Percentiles rank a stretch among this genome's conserved stretches.
phyloP scores from a whole-genome alignment of 2,113 vertebrate species.

The Thamnophis sirtalis region DNA sequence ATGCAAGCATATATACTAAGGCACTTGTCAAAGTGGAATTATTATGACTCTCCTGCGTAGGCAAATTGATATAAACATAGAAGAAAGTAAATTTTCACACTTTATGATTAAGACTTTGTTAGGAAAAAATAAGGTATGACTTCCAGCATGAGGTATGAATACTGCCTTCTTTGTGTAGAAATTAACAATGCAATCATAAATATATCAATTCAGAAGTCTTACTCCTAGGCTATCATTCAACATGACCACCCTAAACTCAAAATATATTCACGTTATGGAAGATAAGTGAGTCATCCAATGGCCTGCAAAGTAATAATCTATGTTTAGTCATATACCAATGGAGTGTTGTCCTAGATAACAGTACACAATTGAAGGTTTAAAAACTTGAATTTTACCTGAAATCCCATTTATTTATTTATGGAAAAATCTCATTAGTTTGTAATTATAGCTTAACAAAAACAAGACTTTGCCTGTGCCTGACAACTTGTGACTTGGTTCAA shows the following conservation, averaged over 20 bases:
- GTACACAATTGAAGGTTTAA: not conserved
- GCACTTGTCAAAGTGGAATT: constrained; percentile 4
- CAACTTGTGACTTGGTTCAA: not conserved
- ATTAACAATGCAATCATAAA: not conserved
- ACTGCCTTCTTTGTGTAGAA: not conserved
- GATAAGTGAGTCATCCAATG: not conserved
- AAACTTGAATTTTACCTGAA: not conserved
- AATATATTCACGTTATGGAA: not conserved
- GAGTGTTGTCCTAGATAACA: not conserved
- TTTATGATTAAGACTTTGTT: not conserved
- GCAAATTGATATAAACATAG: not conserved
- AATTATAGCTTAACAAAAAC: not conserved
- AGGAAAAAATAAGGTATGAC: not conserved
- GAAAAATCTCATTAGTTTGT: not conserved
- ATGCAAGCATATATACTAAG: not conserved
- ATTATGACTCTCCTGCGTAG: not conserved
- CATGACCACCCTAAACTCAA: not conserved
- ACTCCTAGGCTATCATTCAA: not conserved
- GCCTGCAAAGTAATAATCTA: not conserved
- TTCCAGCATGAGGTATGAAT: not conserved
- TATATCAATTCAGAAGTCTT: not conserved
- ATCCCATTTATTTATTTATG: not conserved
- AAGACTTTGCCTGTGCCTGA: not conserved
- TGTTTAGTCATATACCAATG: not conserved
- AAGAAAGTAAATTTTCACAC: not conserved